phyloP scores from a whole-genome alignment of 1,140 invertebrate species.

The Ephestia elutella region DNA sequence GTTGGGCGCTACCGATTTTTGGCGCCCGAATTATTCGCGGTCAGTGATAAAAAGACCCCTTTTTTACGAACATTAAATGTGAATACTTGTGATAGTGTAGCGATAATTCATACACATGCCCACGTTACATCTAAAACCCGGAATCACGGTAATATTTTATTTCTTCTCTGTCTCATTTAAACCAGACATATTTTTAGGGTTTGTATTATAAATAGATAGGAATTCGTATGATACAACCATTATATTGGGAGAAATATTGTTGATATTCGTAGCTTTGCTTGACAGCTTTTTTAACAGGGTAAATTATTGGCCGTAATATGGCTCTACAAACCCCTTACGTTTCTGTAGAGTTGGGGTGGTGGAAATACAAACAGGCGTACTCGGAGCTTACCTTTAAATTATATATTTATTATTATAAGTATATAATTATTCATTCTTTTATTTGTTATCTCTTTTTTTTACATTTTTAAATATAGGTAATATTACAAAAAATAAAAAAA shows the following conservation, averaged over 20 bases:
- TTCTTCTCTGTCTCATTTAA: slow-evolving; percentile 26
- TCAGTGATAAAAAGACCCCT: slow-evolving; percentile 31
- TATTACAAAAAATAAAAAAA: too few species aligned
- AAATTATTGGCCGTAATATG: not conserved
- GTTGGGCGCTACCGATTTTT: slow-evolving; percentile 52
- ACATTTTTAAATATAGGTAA: too few species aligned
- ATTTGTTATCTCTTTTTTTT: too few species aligned
- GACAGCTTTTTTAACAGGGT: not conserved
- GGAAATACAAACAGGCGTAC: too few species aligned
- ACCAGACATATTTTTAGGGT: slow-evolving; percentile 40
- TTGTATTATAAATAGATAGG: slow-evolving; percentile 43
- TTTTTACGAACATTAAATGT: slow-evolving; percentile 35
- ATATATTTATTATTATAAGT: too few species aligned
- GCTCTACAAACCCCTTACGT: not conserved
- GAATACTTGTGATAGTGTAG: slow-evolving; percentile 47
- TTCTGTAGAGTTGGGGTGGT: not conserved
- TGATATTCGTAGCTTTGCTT: not conserved
- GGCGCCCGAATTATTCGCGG: slow-evolving; percentile 50
- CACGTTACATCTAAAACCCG: slow-evolving; percentile 67
- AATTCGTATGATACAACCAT: slow-evolving; percentile 5
- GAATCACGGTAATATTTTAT: slow-evolving; percentile 56
- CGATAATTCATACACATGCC: slow-evolving; percentile 53
- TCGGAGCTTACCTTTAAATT: too few species aligned
- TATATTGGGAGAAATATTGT: not conserved
- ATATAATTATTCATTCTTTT: too few species aligned